Base-by-base conservation (phyloP, 2,888 invertebrate genomes). In the Dinocampus coccinellae region DNA sequence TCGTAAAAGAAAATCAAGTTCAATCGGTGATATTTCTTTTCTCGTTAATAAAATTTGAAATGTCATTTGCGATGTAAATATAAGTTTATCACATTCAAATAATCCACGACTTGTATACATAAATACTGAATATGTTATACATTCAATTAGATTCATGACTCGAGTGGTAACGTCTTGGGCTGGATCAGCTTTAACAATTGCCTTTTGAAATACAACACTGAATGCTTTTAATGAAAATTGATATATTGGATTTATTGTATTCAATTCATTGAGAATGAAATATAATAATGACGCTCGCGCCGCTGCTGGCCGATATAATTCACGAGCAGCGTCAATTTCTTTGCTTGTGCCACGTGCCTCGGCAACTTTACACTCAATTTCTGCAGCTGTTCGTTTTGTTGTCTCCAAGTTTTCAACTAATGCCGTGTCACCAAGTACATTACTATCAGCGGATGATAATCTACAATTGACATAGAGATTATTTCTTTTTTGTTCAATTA, bases 221-320 rank as follows among this genome's bases (percentile, higher is more conserved):
- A 98, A 98, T 1, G 98, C 97, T 92, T 98, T 98, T 73, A 98
- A 89, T 13, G 98, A 98, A 88, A 98, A 98, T 87, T 98, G 97
- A 87, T 98, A 98, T 81, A 98, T 97, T 0, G 97, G 97, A 89
- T 98, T 97, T 75, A 98, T 97, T 36, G 96, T 97, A 88, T 97
- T 96, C 72, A 98, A 90, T 79, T 98, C 98, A 84, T 98, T 98
- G 52, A 98, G 89, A 78, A 98, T 97, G 83, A 98, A 98, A 88
- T 98, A 98, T 0, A 98, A 89, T 3, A 98, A 90, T 68, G 97
- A 97, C 0, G 98, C 97, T 83, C 98, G 90, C 0, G 97, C 95
- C 0, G 98, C 97, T 2, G 97, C 98, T 11, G 95, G 94, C 74
- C 97, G 90, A 82, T 92, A 92, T 83, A 95, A 92, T 88, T 98